phyloP scores from a whole-genome alignment of 2,888 invertebrate species.

The Anticlea derivata region DNA sequence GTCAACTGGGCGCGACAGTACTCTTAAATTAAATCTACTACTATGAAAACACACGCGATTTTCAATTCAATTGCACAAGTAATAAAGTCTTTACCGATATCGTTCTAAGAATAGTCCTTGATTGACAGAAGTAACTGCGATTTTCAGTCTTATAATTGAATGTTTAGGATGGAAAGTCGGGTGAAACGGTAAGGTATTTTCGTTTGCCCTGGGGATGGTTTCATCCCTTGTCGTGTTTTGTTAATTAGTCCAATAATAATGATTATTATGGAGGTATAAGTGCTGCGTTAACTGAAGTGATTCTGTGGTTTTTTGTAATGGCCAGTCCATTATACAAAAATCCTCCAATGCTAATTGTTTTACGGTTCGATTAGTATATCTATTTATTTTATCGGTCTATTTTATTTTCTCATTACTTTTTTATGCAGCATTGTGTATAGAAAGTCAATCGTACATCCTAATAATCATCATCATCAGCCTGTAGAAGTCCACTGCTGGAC shows the following conservation, averaged over 20 bases:
- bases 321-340: not conserved
- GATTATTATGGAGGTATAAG: conserved; percentile 32
- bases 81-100: not conserved
- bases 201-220: conserved; percentile 21
- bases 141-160: conserved; percentile 7
- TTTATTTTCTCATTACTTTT: too few species aligned
- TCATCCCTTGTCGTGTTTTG: conserved; percentile 32
- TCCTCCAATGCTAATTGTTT: too few species aligned
- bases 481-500: too few species aligned
- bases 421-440: too few species aligned
- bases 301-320: conserved; percentile 10
- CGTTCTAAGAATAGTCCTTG: not conserved
- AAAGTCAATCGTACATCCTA: too few species aligned
- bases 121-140: not conserved
- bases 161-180: conserved; percentile 10
- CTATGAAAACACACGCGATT: conserved; percentile 1
- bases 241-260: conserved; percentile 38
- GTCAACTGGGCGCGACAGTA: conserved; percentile 27
- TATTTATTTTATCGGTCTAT: too few species aligned
- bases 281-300: conserved; percentile 31
- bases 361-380: too few species aligned
- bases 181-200: conserved; percentile 5
- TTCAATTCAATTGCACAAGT: not conserved
- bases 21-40: conserved; percentile 11
- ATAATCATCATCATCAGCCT: too few species aligned